Evolutionary conservation across 2,797 vertebrate genomes (phyloP).

Genomic region (Psittacula echo): DNA sequence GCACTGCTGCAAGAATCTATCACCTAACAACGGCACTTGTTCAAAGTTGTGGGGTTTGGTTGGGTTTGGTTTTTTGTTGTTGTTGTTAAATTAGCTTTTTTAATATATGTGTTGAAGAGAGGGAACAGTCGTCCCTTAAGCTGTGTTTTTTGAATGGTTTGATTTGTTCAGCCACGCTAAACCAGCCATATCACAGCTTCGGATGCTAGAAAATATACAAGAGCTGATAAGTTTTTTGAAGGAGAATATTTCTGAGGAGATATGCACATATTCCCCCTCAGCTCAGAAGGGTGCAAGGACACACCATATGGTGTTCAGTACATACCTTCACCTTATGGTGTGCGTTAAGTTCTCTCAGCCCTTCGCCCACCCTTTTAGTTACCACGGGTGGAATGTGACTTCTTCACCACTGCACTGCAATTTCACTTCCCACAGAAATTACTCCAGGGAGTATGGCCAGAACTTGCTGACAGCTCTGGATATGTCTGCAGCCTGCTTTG

Average conservation of each 20-base stretch:
- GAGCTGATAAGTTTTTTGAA: not conserved
- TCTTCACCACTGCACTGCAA: not conserved
- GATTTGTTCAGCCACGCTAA: not conserved
- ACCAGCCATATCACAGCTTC: not conserved
- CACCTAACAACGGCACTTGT: not conserved
- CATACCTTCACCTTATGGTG: accelerated
- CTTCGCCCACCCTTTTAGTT: not conserved
- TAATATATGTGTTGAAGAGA: not conserved
- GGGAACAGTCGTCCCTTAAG: not conserved
- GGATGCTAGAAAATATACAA: not conserved
- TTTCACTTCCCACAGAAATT: not conserved
- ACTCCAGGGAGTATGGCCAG: not conserved
- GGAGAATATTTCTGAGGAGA: not conserved
- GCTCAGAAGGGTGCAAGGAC: not conserved
- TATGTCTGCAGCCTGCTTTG: not conserved
- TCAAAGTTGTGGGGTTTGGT: not conserved
- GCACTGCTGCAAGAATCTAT: not conserved
- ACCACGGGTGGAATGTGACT: accelerated
- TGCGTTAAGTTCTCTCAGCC: not conserved
- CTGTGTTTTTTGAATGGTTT: not conserved
- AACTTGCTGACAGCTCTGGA: not conserved
- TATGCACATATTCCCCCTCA: not conserved
- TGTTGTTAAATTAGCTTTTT: not conserved
- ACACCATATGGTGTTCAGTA: not conserved
- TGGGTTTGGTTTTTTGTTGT: not conserved